These are phyloP conservation scores for Chymomyza caudatula DNA, from an alignment of 2,888 invertebrate species.

Conservation along the genomic window DNA sequence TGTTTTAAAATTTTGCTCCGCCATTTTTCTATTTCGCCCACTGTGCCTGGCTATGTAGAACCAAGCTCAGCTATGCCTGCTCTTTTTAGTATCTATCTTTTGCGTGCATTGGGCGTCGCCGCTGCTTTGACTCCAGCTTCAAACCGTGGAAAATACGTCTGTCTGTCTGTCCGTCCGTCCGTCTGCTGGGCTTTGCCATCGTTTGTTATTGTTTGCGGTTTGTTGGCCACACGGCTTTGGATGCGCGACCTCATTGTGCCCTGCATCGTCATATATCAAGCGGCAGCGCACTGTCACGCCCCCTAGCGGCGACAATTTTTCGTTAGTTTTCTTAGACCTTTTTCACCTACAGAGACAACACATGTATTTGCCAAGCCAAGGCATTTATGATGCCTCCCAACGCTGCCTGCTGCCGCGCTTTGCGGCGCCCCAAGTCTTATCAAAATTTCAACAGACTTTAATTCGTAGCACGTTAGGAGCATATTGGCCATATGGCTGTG, in stretches of 20 bases:
- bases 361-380: neutral
- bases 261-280: neutral
- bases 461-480: neutral
- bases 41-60: neutral
- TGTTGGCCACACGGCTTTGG: slow-evolving; percentile 47
- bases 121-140: neutral
- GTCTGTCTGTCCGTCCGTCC: neutral
- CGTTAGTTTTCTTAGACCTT: neutral
- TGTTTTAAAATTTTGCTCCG: too few species aligned
- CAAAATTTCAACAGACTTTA: neutral
- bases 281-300: neutral
- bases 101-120: neutral
- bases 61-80: neutral
- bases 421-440: neutral
- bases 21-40: neutral
- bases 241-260: neutral
- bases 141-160: neutral
- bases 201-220: slow-evolving; percentile 73
- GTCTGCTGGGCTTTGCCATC: slow-evolving; percentile 53
- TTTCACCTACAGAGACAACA: neutral
- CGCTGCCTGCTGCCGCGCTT: neutral
- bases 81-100: slow-evolving; percentile 40
- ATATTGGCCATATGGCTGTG: neutral
- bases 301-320: neutral
- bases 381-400: neutral